Evolutionary conservation across 2,113 vertebrate genomes (phyloP).

Genomic region (Pholis gunnellus): DNA sequence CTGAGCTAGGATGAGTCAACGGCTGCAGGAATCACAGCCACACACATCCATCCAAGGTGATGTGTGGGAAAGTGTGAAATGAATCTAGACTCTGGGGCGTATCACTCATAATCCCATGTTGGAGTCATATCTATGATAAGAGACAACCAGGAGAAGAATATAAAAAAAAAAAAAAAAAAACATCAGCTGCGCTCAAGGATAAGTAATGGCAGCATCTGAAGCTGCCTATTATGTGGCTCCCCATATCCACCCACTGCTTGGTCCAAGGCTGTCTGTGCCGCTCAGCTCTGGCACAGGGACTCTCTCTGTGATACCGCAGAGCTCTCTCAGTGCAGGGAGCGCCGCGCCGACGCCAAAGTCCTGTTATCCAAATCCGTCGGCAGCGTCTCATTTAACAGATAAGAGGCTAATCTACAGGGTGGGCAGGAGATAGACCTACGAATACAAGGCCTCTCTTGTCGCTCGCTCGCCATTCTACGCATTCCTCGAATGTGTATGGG

Average conservation of each 20-base stretch:
- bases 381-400: constrained; percentile 82
- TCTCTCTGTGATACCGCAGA: constrained; percentile 65
- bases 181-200: constrained; percentile 34
- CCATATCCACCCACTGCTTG: constrained; percentile 67
- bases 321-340: constrained; percentile 62
- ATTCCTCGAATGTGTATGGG: constrained; percentile 78
- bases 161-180: neutral
- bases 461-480: constrained; percentile 64
- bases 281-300: constrained; percentile 61
- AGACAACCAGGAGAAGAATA: neutral
- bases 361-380: constrained; percentile 78
- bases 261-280: constrained; percentile 75
- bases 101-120: constrained; percentile 50
- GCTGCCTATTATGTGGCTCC: constrained; percentile 64
- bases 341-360: constrained; percentile 69
- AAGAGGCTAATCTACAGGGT: constrained; percentile 80
- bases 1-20: constrained; percentile 65
- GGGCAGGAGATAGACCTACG: constrained; percentile 72
- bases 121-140: constrained; percentile 44
- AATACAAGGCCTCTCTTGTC: constrained; percentile 80
- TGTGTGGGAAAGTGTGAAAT: constrained; percentile 58
- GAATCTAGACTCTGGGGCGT: constrained; percentile 36
- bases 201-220: constrained; percentile 56
- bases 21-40: constrained; percentile 39
- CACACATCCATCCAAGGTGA: constrained; percentile 61